A percentile compares a stretch with the other conserved stretches of the same genome.
Evolutionary conservation across 2,888 invertebrate species (phyloP).

Genomic region (Acanthosoma haemorrhoidale): DNA sequence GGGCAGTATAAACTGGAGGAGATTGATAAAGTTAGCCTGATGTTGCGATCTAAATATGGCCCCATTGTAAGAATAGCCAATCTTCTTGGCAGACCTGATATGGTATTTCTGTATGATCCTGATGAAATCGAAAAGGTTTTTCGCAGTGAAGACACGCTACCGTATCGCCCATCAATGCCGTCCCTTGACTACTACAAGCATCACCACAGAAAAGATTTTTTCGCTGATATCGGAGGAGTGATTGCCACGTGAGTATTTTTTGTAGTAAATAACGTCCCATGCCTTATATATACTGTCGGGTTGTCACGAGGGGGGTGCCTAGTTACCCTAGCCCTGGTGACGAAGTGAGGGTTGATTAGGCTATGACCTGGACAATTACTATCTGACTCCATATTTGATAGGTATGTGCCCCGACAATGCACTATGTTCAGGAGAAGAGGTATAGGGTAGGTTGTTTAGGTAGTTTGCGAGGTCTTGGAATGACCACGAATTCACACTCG

Average conservation of each 20-base stretch:
- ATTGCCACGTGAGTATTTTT: conserved; percentile 68
- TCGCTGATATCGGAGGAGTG: conserved; percentile 61
- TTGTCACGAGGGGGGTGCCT: too few relatives aligned
- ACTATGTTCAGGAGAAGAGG: too few relatives aligned
- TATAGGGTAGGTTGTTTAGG: too few relatives aligned
- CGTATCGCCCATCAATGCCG: conserved; percentile 69
- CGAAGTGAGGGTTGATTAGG: too few relatives aligned
- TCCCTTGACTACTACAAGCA: conserved; percentile 69
- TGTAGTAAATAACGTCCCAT: too few relatives aligned
- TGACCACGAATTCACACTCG: too few relatives aligned
- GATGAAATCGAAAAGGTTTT: conserved; percentile 65
- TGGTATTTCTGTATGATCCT: conserved; percentile 67
- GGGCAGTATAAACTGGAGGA: conserved; percentile 55
- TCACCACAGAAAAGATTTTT: conserved; percentile 61
- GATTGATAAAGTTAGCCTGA: conserved; percentile 59
- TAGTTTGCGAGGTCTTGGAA: too few relatives aligned
- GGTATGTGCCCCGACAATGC: too few relatives aligned
- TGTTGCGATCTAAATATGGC: conserved; percentile 58
- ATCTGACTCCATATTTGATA: too few relatives aligned
- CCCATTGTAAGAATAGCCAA: conserved; percentile 63
- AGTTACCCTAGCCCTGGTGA: too few relatives aligned
- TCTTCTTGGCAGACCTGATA: conserved; percentile 63
- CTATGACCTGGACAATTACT: too few relatives aligned
- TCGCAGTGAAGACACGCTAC: conserved; percentile 61
- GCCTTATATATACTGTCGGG: too few relatives aligned